Conservation (phyloP, 2,113 vertebrate genomes). For the human region DNA sequence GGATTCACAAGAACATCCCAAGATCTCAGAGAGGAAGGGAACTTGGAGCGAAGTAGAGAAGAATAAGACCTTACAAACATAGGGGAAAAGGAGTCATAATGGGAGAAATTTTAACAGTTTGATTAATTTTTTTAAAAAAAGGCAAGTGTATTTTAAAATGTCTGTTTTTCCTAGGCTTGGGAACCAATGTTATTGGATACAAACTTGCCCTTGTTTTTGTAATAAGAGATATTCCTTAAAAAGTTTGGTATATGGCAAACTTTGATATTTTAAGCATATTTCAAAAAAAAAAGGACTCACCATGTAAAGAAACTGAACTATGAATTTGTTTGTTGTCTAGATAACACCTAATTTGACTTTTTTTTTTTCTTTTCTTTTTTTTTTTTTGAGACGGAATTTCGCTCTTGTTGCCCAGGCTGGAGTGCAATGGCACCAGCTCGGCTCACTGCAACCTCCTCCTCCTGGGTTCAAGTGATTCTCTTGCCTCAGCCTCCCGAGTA, state of each 20-base stretch:
- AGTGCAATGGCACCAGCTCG: background rate
- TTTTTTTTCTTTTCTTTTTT: too few relatives aligned
- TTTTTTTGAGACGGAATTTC: background rate
- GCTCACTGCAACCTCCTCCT: background rate
- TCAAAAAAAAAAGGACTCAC: background rate
- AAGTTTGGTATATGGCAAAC: background rate
- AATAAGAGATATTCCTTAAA: background rate
- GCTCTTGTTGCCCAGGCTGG: background rate
- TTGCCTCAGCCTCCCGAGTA: background rate
- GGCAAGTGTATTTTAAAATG: background rate
- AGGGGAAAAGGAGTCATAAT: background rate
- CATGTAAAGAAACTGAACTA: background rate
- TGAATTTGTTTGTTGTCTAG: background rate
- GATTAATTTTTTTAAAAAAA: background rate
- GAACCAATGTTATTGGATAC: background rate
- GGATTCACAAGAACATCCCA: background rate
- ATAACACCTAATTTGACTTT: background rate
- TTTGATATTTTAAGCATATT: too few relatives aligned
- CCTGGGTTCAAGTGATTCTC: background rate
- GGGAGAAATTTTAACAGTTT: background rate
- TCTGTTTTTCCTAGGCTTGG: background rate
- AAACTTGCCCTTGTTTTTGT: background rate
- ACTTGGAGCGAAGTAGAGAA: background rate
- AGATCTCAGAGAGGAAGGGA: background rate
- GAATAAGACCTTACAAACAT: background rate